These are phyloP conservation scores for Brachyistius frenatus DNA, from an alignment of 2,113 vertebrate species.

Conservation along the genomic window DNA sequence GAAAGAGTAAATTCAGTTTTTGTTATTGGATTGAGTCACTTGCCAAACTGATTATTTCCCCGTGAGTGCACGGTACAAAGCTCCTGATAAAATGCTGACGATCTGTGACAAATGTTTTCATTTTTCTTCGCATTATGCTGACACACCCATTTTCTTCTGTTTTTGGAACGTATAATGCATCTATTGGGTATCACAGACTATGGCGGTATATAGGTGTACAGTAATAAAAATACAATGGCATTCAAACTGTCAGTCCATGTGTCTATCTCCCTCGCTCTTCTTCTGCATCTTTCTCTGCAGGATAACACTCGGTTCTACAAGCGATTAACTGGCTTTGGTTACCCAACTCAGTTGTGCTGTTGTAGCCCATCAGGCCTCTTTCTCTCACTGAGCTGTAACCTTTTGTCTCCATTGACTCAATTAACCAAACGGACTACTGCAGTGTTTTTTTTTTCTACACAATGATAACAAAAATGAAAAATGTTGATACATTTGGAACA, in stretches of 20 bases:
- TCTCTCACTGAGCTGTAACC: constrained; percentile 29
- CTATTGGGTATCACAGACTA: constrained; percentile 29
- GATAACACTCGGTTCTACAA: constrained; percentile 2
- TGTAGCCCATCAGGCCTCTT: constrained; percentile 21
- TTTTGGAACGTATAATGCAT: constrained; percentile 45
- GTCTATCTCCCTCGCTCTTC: neutral
- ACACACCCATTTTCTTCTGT: constrained; percentile 31
- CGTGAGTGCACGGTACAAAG: constrained; percentile 49
- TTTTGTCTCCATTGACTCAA: constrained; percentile 1
- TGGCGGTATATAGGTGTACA: constrained; percentile 34
- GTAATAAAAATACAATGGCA: constrained; percentile 35
- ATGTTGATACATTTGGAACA: no score
- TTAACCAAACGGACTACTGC: neutral
- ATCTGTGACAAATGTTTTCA: constrained; percentile 57
- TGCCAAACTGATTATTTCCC: constrained; percentile 74
- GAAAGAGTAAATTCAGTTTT: constrained; percentile 66
- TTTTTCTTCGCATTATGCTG: constrained; percentile 60
- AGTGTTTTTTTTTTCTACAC: neutral
- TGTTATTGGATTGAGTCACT: constrained; percentile 74
- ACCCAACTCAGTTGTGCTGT: neutral
- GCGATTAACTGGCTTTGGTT: constrained; percentile 36
- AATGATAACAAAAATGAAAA: neutral
- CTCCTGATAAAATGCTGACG: constrained; percentile 61
- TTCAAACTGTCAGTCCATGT: constrained; percentile 29
- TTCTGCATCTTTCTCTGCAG: constrained; percentile 14